Conservation (phyloP, 2,888 invertebrate species). For the Caenorhabditis virilis region DNA sequence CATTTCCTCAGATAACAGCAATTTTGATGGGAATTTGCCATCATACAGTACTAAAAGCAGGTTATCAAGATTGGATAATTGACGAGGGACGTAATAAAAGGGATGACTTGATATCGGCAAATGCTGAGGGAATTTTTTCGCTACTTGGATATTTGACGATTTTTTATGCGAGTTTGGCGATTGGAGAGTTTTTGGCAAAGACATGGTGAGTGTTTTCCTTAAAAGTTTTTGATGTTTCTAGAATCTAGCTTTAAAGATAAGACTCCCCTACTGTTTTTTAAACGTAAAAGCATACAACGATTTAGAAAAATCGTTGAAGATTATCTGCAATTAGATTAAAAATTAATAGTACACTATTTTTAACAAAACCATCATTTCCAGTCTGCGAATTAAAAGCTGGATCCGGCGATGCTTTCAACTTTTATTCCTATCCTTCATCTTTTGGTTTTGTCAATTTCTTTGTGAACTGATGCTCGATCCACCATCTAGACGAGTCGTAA, state of each 20-base stretch:
- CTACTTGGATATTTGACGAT: slow-evolving; percentile 83
- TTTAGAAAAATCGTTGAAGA: too few species aligned
- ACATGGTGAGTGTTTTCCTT: slow-evolving; percentile 15
- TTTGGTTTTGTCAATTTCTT: slow-evolving; percentile 24
- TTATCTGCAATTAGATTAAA: too few species aligned
- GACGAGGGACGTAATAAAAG: slow-evolving; percentile 38
- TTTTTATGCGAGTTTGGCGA: slow-evolving; percentile 76
- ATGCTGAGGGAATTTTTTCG: slow-evolving; percentile 88
- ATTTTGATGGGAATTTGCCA: slow-evolving; percentile 39
- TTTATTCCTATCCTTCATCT: slow-evolving; percentile 19
- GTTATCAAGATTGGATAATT: slow-evolving; percentile 51
- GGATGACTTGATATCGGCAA: slow-evolving; percentile 77
- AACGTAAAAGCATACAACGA: too few species aligned
- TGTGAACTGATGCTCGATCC: slow-evolving; percentile 64
- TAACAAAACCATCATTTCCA: slow-evolving; percentile 17
- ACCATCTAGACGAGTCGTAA: slow-evolving; percentile 81
- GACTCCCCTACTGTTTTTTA: too few species aligned
- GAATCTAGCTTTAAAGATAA: too few species aligned
- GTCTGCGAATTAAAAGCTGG: slow-evolving; percentile 48
- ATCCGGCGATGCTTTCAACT: slow-evolving; percentile 34
- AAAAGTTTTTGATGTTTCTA: slow-evolving; percentile 1
- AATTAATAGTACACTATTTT: slow-evolving; percentile 7
- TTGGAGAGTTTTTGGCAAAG: slow-evolving; percentile 45
- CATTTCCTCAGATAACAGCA: slow-evolving; percentile 26
- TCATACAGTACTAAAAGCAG: slow-evolving; percentile 43